Conservation (phyloP, 2,113 vertebrate genomes). For the Campylomormyrus numenius region DNA sequence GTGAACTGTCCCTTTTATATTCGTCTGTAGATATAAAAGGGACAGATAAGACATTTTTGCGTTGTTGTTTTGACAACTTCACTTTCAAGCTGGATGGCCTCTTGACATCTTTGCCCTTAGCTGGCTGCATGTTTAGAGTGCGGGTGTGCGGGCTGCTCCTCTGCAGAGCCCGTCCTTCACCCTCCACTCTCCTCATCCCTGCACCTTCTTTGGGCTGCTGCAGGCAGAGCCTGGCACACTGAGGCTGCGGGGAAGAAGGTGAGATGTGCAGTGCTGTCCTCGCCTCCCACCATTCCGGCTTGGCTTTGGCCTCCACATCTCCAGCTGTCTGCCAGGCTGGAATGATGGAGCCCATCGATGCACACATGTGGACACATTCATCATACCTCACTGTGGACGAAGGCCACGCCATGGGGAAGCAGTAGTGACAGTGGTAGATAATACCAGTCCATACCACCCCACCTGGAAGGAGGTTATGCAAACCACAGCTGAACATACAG, state of each 20-base stretch:
- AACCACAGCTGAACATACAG: neutral
- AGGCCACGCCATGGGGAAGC: neutral
- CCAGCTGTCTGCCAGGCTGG: neutral
- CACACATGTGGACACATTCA: neutral
- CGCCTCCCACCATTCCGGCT: neutral
- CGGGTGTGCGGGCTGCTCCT: neutral
- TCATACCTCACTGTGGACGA: neutral
- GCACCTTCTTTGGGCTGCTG: neutral
- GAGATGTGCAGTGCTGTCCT: neutral
- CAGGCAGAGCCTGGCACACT: neutral
- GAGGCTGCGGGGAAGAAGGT: neutral
- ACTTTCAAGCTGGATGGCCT: neutral
- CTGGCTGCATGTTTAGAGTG: neutral
- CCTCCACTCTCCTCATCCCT: neutral
- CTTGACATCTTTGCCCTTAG: neutral
- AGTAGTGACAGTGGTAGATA: neutral
- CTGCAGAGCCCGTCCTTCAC: neutral
- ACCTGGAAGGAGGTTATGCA: neutral
- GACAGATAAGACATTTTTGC: neutral
- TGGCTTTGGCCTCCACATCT: neutral
- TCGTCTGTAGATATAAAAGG: neutral
- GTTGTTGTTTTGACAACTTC: neutral
- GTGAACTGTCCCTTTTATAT: neutral
- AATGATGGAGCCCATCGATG: neutral
- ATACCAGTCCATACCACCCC: neutral